Evolutionary conservation across 1,140 invertebrate genomes (phyloP), one percentile per base, ranked within the genome.

Genomic region (Drosophila seguyi): DNA sequence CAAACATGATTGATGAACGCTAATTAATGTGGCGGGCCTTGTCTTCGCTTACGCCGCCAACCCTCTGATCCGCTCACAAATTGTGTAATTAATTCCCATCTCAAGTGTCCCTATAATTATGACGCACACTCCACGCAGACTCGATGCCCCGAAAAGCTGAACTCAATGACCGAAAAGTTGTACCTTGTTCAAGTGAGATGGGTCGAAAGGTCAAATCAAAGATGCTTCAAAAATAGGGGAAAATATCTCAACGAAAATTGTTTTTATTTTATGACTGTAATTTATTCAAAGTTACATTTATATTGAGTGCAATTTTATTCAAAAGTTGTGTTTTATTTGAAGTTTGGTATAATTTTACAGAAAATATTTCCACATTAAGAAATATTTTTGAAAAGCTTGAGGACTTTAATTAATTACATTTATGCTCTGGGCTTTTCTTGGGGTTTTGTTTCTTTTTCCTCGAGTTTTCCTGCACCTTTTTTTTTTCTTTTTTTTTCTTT

Each of bases 1-100:
- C 85, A 85, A 90, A 79, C 85, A 90, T 90, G 85, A 90, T 90
- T 90, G 85, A 90, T 90, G 86, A 81, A 90, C 81, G 81, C 81
- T 85, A 90, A 90, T 90, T 90, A 90, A 88, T 77, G 84, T 67
- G 80, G 81, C 83, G 81, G 39, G 22, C 38, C 29, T 18, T n/a
- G 25, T 42, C 13, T 20, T 34, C 39, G 25, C 47, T 36, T 53
- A 22, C 14, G 20, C 42, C 42, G 13, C 29, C 45, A 22, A 29
- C 47, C 50, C 60, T 45, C 52, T 38, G 48, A 72, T 72, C 58
- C 58, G 58, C 52, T 59, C 66, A 66, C 67, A 85, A 86, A 68
- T 84, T 90, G 81, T 72, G 73, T 90, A 90, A 88, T 88, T 88
- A 90, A 90, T 88, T 90, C 82, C 74, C 73, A 81, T 75, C 81